Base-by-base conservation (phyloP, 1,140 invertebrate genomes). In the Listronotus oregonensis region DNA sequence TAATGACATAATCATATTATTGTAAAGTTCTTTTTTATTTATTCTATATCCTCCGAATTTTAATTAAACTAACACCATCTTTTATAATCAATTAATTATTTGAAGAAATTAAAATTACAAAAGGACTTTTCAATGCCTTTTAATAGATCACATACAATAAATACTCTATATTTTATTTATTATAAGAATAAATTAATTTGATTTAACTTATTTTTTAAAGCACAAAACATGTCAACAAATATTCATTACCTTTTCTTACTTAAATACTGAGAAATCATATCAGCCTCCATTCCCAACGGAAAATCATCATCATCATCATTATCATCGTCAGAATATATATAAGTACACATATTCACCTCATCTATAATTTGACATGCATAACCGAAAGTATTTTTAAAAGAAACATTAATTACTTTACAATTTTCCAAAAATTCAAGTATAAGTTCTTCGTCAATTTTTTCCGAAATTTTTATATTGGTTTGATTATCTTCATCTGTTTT, bases 301-400 rank as follows among this genome's bases (percentile, higher is more conserved):
- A 77, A 75, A 71, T 78, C 77, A 49, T 78, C 74, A 9, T 70
- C 72, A 32, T 52, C 55, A 18, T 63, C 63, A n/a, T n/a, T n/a
- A 8, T 70, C 73, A 71, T 74, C 72, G 6, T 62, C 70, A 59
- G 70, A 73, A 49, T 66, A 72, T 21, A 73, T 73, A 51, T 70
- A 66, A 32, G 77, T 75, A 62, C 77, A 79, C 39, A 80, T 77
- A 59, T 75, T 80, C 34, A 83, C 72, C 64, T 82, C 82, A 66
- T 85, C 80, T 55, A 84, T 79, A 71, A 85, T 81, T 67, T 85
- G 83, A 55, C 81, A 82, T 27, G 86, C 86, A 51, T 82, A 80
- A 67, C 84, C 81, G 73, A 82, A 88, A 68, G 85, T 87, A 64
- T 85, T 84, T 77, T 86, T 84, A 73, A 87, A 87, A 75, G 85